These are phyloP conservation scores for Pavo muticus DNA, from an alignment of 2,113 vertebrate genomes.

Conservation along the genomic window DNA sequence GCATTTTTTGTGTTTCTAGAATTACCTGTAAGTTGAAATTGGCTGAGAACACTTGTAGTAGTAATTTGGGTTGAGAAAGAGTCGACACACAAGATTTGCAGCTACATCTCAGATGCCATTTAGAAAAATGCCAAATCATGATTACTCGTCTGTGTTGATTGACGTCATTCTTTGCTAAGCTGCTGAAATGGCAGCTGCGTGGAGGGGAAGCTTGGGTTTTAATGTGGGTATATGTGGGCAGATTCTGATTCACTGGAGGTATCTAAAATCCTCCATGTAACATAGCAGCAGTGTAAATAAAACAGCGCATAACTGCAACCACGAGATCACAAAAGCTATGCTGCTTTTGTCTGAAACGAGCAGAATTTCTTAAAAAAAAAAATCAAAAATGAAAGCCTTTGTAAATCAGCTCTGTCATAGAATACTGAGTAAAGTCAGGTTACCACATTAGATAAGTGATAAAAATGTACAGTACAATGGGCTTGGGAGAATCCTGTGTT, in stretches of 20 bases:
- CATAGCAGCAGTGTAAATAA: constrained; percentile 22
- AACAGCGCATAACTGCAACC: not conserved
- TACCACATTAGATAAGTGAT: not conserved
- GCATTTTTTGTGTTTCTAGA: not conserved
- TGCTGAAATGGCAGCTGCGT: not conserved
- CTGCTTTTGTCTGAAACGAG: not conserved
- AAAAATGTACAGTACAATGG: rapidly evolving
- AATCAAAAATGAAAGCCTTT: not conserved
- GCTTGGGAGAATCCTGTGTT: not conserved
- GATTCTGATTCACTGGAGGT: not conserved
- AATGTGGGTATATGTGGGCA: constrained; percentile 15
- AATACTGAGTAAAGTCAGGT: not conserved
- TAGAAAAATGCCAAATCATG: constrained; percentile 64
- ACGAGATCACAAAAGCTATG: not conserved
- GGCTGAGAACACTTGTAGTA: not conserved
- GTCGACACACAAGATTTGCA: not conserved
- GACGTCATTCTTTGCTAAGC: constrained; percentile 22
- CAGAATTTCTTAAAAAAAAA: not conserved
- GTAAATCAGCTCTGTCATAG: not conserved
- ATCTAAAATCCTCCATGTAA: not conserved
- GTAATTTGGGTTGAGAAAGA: not conserved
- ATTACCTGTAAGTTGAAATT: not conserved
- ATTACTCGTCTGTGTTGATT: not conserved
- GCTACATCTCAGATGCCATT: constrained; percentile 52
- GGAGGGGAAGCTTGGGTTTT: constrained; percentile 9